Base-by-base conservation (phyloP, 2,113 vertebrate genomes). In the Burhinus oedicnemus region DNA sequence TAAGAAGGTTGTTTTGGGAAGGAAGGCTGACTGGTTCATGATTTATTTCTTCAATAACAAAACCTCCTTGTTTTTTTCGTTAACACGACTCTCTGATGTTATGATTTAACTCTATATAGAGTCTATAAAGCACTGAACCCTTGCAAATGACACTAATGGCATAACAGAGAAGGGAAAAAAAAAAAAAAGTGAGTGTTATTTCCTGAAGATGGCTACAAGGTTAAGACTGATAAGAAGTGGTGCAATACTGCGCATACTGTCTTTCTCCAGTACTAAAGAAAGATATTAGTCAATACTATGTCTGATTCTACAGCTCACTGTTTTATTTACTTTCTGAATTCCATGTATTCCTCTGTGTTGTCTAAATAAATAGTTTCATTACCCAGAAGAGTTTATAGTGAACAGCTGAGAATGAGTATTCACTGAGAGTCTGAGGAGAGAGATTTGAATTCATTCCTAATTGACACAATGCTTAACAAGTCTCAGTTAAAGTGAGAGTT, bases 301-400 rank as follows among this genome's bases (percentile, higher is more conserved):
- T 83, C 70, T 87, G 52, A 86, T 70, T 81, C 34, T 65, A 51
- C 16, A 34, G 32, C n/a, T 84, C 52, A 29, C 16, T 36, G 3
- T 52, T 95, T 93, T 94, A 69, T 95, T 95, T 92, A 62, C 22
- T 44, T 95, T 75, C 64, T 68, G 29, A 81, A 84, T 91, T 90
- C 36, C 25, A 58, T 83, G 91, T 90, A 81, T 93, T 86, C 9
- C 4, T 83, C 21, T 3, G 1, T 8, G 4, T 86, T 95, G 54
- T 66, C 78, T 81, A 87, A 95, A 96, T 89, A 92, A 89, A 84
- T 27, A 79, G 9, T 86, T 88, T 88, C 87, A 45, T 95, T 96
- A 86, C 6, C 13, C 40, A 68, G 38, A 74, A 75, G 55, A 70
- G 13, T 71, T 82, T 90, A 62, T 57, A 55, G 20, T 19, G 7